Conservation (phyloP, 2,888 invertebrate genomes). For the Meiosimyza decipiens region DNA sequence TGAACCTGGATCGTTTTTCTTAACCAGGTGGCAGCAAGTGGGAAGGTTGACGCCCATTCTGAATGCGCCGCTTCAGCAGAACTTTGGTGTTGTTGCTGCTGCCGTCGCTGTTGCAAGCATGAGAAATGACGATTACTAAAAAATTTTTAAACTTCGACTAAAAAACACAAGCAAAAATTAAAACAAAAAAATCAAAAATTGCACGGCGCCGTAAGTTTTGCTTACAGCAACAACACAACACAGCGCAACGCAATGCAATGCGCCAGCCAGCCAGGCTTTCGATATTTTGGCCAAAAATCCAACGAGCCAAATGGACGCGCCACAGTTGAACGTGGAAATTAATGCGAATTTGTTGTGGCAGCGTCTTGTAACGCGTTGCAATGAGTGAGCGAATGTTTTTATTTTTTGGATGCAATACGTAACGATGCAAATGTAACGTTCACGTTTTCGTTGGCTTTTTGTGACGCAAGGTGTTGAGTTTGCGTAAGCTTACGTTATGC, state of each 20-base stretch:
- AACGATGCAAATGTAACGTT: neutral
- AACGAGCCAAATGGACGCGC: constrained; percentile 59
- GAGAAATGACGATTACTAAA: constrained; percentile 19
- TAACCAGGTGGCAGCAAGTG: constrained; percentile 28
- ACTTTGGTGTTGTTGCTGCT: constrained; percentile 25
- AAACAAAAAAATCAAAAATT: constrained; percentile 16
- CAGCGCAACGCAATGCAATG: too few species aligned
- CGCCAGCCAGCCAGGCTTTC: too few species aligned
- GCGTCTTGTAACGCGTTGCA: constrained; percentile 21
- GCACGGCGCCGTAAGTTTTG: constrained; percentile 24
- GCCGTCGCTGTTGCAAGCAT: constrained; percentile 30
- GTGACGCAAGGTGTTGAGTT: constrained; percentile 1
- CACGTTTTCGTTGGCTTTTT: neutral
- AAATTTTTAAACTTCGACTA: too few species aligned
- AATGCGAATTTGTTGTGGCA: constrained; percentile 64
- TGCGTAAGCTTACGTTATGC: constrained; percentile 12
- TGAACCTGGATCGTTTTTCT: neutral
- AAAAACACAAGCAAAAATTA: neutral
- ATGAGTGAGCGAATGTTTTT: neutral
- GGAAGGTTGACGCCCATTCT: constrained; percentile 35
- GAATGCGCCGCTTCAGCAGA: neutral
- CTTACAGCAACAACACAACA: constrained; percentile 3
- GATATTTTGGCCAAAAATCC: constrained; percentile 54
- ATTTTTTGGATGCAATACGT: neutral
- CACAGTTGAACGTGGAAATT: constrained; percentile 66